These are phyloP conservation scores for Sminthurinus aureus DNA, from an alignment of 2,888 invertebrate species.

Conservation along the genomic window DNA sequence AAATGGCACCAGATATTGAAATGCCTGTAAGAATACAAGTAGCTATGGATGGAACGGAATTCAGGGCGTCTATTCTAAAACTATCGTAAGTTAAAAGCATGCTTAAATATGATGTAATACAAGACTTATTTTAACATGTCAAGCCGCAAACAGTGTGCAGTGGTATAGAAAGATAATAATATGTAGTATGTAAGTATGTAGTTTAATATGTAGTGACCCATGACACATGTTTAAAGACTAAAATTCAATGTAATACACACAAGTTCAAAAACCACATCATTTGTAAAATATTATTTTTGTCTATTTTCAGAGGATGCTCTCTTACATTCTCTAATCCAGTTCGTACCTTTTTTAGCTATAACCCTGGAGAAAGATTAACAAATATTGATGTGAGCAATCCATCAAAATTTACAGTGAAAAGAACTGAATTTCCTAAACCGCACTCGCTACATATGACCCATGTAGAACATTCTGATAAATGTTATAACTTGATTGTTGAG, in stretches of 20 bases:
- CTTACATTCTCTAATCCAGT: slow-evolving; percentile 29
- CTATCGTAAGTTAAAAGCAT: slow-evolving; percentile 23
- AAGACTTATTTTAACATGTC: too few species aligned
- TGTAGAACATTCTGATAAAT: slow-evolving; percentile 4
- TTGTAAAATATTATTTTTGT: background rate
- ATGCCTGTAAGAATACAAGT: slow-evolving; percentile 28
- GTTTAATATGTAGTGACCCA: too few species aligned
- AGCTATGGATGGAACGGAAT: slow-evolving; percentile 21
- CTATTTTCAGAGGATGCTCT: slow-evolving; percentile 10
- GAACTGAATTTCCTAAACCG: slow-evolving; percentile 27
- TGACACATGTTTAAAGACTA: too few species aligned
- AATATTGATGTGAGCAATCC: slow-evolving; percentile 29
- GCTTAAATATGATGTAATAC: background rate
- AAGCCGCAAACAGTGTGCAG: too few species aligned
- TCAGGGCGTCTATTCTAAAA: slow-evolving; percentile 31
- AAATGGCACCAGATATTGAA: slow-evolving; percentile 30
- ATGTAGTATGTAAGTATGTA: too few species aligned
- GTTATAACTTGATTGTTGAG: background rate
- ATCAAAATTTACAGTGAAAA: slow-evolving; percentile 17
- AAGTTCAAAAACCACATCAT: too few species aligned
- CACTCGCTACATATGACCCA: slow-evolving; percentile 18
- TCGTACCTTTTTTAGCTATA: slow-evolving; percentile 26
- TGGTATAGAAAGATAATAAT: too few species aligned
- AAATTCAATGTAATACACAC: too few species aligned
- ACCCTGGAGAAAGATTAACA: slow-evolving; percentile 15